A percentile compares a stretch with the other conserved stretches of the same genome.
phyloP scores from a whole-genome alignment of 2,113 vertebrate genomes.

The Alligator mississippiensis region DNA sequence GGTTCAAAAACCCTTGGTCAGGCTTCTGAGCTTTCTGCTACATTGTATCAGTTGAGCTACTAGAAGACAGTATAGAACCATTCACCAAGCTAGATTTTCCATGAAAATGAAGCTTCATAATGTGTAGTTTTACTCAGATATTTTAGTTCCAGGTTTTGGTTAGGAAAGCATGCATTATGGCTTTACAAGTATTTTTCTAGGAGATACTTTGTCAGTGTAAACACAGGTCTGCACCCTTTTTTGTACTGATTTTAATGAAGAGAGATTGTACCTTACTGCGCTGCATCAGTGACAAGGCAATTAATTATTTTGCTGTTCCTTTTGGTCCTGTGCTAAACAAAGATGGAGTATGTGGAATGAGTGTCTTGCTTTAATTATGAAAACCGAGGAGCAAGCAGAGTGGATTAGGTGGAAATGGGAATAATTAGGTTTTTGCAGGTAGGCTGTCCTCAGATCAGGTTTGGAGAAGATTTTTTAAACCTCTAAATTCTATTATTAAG shows the following conservation, averaged over 20 bases:
- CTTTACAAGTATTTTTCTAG: not conserved
- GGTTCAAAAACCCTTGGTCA: too few relatives aligned
- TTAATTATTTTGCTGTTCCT: not conserved
- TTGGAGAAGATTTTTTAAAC: not conserved
- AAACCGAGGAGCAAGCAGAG: not conserved
- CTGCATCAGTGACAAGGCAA: not conserved
- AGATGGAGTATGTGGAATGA: rapidly evolving
- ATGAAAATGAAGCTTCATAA: rapidly evolving
- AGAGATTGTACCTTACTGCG: not conserved
- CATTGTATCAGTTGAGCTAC: not conserved
- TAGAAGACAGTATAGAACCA: not conserved
- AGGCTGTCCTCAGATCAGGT: not conserved
- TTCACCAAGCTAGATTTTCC: not conserved
- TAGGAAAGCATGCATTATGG: not conserved
- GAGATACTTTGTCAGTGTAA: not conserved
- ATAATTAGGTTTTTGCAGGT: not conserved
- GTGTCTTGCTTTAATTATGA: not conserved
- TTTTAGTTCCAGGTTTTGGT: not conserved
- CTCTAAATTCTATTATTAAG: not conserved
- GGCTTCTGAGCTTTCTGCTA: too few relatives aligned
- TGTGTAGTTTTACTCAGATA: not conserved
- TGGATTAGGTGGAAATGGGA: not conserved
- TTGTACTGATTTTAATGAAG: not conserved
- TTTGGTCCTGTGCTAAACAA: not conserved
- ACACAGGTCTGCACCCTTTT: not conserved